Percentiles rank a stretch among this genome's conserved stretches.
Conservation (phyloP, 2,888 invertebrate genomes). For the Aspidiotus destructor region DNA sequence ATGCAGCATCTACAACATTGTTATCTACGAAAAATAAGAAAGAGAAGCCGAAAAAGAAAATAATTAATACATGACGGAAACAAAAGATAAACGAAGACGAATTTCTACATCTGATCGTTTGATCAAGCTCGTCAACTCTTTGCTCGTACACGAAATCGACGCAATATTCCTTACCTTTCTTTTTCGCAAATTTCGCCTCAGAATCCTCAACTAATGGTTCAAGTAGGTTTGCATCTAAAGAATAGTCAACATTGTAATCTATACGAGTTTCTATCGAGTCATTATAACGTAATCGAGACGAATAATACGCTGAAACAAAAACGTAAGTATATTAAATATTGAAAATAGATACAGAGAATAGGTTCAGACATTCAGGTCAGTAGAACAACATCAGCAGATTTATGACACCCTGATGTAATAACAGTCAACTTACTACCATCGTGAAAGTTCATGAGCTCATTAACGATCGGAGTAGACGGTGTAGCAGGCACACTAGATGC, state of each 20-base stretch:
- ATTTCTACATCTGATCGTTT: background rate
- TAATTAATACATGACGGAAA: background rate
- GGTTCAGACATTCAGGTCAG: background rate
- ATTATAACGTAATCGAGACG: slow-evolving; percentile 18
- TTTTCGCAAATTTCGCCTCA: slow-evolving; percentile 17
- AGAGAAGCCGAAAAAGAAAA: background rate
- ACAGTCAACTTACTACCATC: background rate
- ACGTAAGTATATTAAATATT: background rate
- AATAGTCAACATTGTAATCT: slow-evolving; percentile 9
- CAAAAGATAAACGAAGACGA: background rate
- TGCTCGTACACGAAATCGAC: background rate
- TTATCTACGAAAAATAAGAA: slow-evolving; percentile 18
- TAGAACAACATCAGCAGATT: background rate
- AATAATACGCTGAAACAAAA: slow-evolving; percentile 18
- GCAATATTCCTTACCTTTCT: slow-evolving; percentile 5
- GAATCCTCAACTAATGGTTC: slow-evolving; percentile 27
- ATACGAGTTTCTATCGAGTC: slow-evolving; percentile 16
- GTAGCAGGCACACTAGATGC: slow-evolving; percentile 81
- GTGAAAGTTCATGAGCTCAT: slow-evolving; percentile 43
- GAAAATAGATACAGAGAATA: background rate
- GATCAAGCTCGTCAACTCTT: no score
- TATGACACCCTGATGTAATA: background rate
- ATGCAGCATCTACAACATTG: slow-evolving; percentile 19
- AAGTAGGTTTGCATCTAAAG: slow-evolving; percentile 3
- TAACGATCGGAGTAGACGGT: slow-evolving; percentile 70